phyloP scores from a whole-genome alignment of 2,797 vertebrate genomes.

The Leptatherina wallacei region DNA sequence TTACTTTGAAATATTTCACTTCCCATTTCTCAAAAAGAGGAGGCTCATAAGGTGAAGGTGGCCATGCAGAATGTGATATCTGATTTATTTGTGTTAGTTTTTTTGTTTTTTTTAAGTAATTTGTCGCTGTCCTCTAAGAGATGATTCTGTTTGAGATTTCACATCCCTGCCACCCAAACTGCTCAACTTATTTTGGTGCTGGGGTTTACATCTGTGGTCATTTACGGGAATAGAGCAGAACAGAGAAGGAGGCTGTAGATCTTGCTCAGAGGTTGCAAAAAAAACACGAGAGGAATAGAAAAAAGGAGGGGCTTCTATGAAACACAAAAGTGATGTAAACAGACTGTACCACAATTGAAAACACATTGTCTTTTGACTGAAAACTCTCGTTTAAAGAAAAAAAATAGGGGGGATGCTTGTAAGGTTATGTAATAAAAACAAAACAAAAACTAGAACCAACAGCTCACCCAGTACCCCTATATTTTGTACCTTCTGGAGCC shows the following conservation, averaged over 20 bases:
- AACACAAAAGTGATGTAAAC: not conserved
- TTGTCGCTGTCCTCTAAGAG: conserved; percentile 51
- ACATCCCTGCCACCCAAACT: conserved; percentile 27
- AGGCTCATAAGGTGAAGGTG: conserved; percentile 31
- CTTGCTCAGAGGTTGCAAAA: conserved; percentile 19
- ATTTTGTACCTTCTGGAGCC: no score
- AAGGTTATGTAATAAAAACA: not conserved
- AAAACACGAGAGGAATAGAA: conserved; percentile 2
- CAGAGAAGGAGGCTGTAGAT: conserved; percentile 18
- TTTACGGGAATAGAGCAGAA: conserved; percentile 19
- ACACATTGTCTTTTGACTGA: not conserved
- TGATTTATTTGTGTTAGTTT: not conserved
- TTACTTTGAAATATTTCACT: conserved; percentile 39
- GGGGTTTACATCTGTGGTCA: conserved; percentile 29
- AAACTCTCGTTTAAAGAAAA: not conserved
- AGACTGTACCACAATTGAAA: not conserved
- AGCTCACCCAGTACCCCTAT: no score
- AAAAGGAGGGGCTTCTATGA: not conserved
- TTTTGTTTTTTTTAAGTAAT: conserved; percentile 32
- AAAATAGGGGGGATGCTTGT: not conserved
- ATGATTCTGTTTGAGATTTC: conserved; percentile 49
- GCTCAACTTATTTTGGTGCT: conserved; percentile 18
- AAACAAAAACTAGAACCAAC: not conserved
- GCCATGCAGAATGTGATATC: conserved; percentile 36
- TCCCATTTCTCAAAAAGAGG: conserved; percentile 50